Percentiles rank a stretch among this genome's conserved stretches.
Evolutionary conservation across 2,797 vertebrate genomes (phyloP).

Genomic region (Micropoecilia bifurca): DNA sequence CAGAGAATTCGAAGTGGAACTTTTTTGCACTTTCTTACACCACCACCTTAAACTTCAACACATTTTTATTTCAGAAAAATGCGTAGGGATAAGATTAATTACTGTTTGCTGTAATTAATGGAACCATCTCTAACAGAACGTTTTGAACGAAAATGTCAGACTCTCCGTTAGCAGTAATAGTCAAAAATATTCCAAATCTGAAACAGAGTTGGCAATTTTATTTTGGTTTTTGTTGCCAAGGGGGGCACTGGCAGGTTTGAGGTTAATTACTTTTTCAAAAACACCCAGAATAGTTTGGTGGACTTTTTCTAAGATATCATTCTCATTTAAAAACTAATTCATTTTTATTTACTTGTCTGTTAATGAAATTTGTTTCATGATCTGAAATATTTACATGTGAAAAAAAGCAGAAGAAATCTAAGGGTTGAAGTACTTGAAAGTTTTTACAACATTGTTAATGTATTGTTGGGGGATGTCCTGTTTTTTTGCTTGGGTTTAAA

Average conservation of each 20-base stretch:
- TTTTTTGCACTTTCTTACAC: not conserved
- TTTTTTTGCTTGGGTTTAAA: not conserved
- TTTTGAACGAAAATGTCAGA: not conserved
- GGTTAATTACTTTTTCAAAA: not conserved
- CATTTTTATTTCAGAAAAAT: not conserved
- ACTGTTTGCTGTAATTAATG: not conserved
- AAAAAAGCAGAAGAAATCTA: not conserved
- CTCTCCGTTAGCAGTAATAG: not conserved
- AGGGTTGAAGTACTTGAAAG: not conserved
- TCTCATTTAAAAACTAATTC: not conserved
- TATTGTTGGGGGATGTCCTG: not conserved
- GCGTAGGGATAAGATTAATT: not conserved
- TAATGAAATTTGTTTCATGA: not conserved
- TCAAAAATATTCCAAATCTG: not conserved
- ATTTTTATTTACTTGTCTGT: not conserved
- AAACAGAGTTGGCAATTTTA: not conserved
- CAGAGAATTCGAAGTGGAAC: not conserved
- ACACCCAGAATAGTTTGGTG: not conserved
- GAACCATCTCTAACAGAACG: not conserved
- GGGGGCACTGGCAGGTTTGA: not conserved
- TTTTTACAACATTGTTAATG: not conserved
- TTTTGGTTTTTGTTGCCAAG: not conserved
- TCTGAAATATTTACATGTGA: not conserved
- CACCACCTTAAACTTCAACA: not conserved
- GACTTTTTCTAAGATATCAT: not conserved